Base-by-base conservation (phyloP, 2,797 vertebrate genomes). In the Diplodus sargus region DNA sequence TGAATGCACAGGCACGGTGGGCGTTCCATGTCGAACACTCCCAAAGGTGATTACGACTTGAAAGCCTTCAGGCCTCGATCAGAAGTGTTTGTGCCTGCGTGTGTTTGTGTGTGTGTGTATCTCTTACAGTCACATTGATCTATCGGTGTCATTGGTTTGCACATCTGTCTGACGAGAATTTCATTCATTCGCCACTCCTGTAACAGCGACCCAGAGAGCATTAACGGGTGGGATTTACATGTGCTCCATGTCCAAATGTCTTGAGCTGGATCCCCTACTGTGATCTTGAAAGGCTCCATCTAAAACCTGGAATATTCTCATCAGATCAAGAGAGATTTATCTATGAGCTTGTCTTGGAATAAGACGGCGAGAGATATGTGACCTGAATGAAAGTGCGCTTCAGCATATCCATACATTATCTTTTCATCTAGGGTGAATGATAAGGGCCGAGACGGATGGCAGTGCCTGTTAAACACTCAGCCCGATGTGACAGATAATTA, bases 121-220 rank as follows among this genome's bases (percentile, higher is more conserved):
- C 45, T 81, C 76, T 70, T 58, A 49, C 63, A 78, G 81, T 80
- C 64, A 25, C 66, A 78, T 81, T 84, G 85, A 90, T 87, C 83
- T 83, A 83, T 80, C 9, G 16, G 62, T 85, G 81, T 88, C 81
- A 72, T 64, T 81, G 73, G 78, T 87, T 79, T 79, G 25, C 82
- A 84, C 82, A 86, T 87, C 62, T 79, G 74, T 89, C 75, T 83
- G 86, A 90, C 84, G 78, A 90, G 85, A 87, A 91, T 90, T 88
- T 30, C 18, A 18, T 68, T 64, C 15, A 90, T 88, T 90, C 83
- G 79, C 70, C 70, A 15, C 67, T 78, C 53, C 68, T 82, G 79
- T 79, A 64, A 83, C 68, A 72, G 76, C 82, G 65, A 78, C 71
- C 81, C 70, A 63, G 78, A 71, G 87, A 80, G 87, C 74, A 66